A percentile compares a stretch with the other conserved stretches of the same genome.
Conservation (phyloP, 1,140 invertebrate species). For the Berghia stephanieae region DNA sequence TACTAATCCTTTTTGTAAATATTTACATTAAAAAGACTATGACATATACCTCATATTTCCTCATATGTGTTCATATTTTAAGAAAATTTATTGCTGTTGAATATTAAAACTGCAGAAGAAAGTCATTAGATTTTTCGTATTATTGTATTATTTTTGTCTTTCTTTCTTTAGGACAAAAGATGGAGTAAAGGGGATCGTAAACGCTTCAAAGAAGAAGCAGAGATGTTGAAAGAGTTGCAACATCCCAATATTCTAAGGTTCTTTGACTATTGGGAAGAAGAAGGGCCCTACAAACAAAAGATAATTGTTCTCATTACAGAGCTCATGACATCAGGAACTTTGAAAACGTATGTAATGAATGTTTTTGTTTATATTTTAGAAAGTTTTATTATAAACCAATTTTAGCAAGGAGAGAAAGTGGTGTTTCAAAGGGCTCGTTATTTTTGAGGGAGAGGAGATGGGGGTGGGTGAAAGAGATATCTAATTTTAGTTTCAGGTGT, state of each 20-base stretch:
- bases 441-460: too few species aligned
- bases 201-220: constrained; percentile 97
- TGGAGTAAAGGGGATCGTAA: constrained; percentile 82
- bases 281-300: constrained; percentile 81
- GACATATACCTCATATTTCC: too few species aligned
- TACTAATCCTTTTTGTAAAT: too few species aligned
- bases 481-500: too few species aligned
- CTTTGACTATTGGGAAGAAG: constrained; percentile 99
- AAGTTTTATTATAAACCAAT: not conserved
- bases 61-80: too few species aligned
- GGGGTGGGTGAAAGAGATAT: too few species aligned
- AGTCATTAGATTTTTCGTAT: too few species aligned
- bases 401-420: not conserved
- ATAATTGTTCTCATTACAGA: constrained; percentile 99
- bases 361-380: constrained; percentile 13
- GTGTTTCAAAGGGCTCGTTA: too few species aligned
- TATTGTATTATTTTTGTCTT: not conserved
- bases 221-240: constrained; percentile 99
- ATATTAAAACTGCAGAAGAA: too few species aligned
- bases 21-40: too few species aligned
- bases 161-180: constrained; percentile 68
- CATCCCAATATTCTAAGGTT: constrained; percentile 99
- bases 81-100: not conserved
- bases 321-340: constrained; percentile 98
- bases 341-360: constrained; percentile 85